These are phyloP conservation scores for Rhipidura dahli DNA, from an alignment of 2,113 vertebrate genomes.

Conservation along the genomic window DNA sequence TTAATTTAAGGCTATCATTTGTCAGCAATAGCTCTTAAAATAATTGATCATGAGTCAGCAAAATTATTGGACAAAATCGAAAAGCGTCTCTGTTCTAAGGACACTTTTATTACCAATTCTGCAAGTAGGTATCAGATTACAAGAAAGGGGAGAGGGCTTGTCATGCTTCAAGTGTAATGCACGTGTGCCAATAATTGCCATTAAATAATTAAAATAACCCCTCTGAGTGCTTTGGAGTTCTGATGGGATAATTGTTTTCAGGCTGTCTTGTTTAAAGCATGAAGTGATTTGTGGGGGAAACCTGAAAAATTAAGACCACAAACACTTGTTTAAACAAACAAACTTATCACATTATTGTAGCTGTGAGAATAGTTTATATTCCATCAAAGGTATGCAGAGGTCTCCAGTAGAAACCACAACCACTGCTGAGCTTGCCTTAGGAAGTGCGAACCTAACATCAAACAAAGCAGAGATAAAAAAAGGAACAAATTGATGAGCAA, in stretches of 20 bases:
- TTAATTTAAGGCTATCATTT: background rate
- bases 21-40: background rate
- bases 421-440: background rate
- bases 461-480: background rate
- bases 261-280: background rate
- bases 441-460: background rate
- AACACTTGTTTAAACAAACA: conserved; percentile 46
- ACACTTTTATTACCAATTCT: conserved; percentile 10
- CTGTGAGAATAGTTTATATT: conserved; percentile 16
- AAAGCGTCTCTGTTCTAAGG: background rate
- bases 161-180: background rate
- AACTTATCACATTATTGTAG: background rate
- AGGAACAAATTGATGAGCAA: background rate
- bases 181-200: background rate
- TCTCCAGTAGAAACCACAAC: background rate
- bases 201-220: conserved; percentile 34
- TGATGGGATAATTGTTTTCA: conserved; percentile 47
- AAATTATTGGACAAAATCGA: conserved; percentile 3
- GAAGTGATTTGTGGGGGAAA: conserved; percentile 15
- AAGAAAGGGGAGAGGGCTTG: background rate
- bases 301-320: conserved; percentile 51
- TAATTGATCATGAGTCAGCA: conserved; percentile 37
- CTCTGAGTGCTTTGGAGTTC: background rate
- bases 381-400: conserved; percentile 13
- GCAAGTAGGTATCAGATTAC: conserved; percentile 9